These are phyloP conservation scores for Lipotes vexillifer DNA, from an alignment of 2,113 vertebrate genomes.

Conservation along the genomic window DNA sequence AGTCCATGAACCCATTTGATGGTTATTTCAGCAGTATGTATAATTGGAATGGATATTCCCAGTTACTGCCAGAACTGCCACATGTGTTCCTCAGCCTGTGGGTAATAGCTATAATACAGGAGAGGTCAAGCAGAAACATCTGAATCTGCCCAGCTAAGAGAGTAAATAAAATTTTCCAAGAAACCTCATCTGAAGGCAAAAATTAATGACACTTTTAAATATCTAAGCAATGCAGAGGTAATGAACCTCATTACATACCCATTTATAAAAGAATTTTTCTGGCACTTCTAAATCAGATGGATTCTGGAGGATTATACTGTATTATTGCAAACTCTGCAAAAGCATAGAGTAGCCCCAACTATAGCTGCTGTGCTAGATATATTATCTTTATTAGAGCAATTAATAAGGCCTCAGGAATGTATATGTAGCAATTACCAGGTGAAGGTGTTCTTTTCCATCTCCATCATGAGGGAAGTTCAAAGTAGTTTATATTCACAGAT, in stretches of 20 bases:
- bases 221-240: neutral
- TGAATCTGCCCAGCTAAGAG: neutral
- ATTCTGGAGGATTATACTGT: neutral
- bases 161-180: neutral
- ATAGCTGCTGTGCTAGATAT: neutral
- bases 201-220: neutral
- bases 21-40: neutral
- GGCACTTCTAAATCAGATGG: neutral
- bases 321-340: neutral
- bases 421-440: neutral
- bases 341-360: neutral
- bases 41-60: neutral
- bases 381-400: neutral
- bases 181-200: neutral
- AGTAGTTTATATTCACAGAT: neutral
- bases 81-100: neutral
- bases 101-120: neutral
- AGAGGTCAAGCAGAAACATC: neutral
- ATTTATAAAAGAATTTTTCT: neutral
- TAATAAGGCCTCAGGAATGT: neutral
- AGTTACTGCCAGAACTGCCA: neutral
- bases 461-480: neutral
- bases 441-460: neutral
- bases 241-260: neutral
- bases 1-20: neutral